Evolutionary conservation across 2,888 invertebrate genomes (phyloP).

Genomic region (Cephus runcator): DNA sequence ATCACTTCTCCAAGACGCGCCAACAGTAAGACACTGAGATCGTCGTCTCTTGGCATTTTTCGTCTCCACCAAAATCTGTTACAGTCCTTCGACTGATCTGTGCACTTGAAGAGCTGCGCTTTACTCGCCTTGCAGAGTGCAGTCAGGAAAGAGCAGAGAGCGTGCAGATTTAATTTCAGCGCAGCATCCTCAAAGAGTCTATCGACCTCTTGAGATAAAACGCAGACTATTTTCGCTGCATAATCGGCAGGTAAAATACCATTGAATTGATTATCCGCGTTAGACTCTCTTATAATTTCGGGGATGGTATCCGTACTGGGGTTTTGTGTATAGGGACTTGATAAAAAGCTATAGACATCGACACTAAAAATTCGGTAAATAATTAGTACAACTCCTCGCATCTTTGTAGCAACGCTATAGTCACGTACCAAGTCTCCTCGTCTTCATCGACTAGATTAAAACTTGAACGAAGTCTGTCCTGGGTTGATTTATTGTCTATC

Average conservation of each 20-base stretch:
- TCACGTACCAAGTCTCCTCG: constrained; percentile 76
- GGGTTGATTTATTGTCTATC: constrained; percentile 72
- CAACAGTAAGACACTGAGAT: constrained; percentile 70
- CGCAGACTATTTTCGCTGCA: constrained; percentile 89
- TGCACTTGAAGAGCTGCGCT: constrained; percentile 70
- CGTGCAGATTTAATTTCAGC: constrained; percentile 84
- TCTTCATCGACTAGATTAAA: constrained; percentile 75
- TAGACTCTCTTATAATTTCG: constrained; percentile 73
- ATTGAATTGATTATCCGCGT: constrained; percentile 68
- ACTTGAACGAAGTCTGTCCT: constrained; percentile 72
- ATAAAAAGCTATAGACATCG: constrained; percentile 85
- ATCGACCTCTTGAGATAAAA: constrained; percentile 89
- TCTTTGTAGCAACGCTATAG: constrained; percentile 53
- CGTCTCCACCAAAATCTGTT: constrained; percentile 62
- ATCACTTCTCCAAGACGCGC: constrained; percentile 90
- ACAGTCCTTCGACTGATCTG: constrained; percentile 46
- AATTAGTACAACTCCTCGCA: not conserved
- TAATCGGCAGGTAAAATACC: constrained; percentile 79
- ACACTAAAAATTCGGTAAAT: constrained; percentile 69
- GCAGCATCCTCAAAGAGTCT: constrained; percentile 91
- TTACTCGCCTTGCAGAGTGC: constrained; percentile 89
- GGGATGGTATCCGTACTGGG: constrained; percentile 72
- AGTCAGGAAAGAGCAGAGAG: constrained; percentile 83
- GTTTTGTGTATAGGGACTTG: constrained; percentile 73
- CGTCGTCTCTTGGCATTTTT: constrained; percentile 58